These are phyloP conservation scores for Megalops atlanticus DNA, from an alignment of 2,113 vertebrate genomes.

Conservation along the genomic window DNA sequence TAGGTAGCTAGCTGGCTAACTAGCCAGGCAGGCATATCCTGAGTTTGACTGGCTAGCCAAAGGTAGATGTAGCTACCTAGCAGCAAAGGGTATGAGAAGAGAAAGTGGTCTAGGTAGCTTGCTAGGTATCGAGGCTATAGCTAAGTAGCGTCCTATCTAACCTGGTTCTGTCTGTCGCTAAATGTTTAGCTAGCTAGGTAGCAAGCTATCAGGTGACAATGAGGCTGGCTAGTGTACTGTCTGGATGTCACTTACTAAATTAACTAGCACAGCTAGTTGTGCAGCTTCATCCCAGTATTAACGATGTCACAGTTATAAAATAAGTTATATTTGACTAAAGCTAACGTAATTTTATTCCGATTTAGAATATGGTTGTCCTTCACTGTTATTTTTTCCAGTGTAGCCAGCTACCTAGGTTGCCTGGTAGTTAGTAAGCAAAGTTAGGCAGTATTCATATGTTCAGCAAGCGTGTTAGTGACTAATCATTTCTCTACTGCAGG, in stretches of 20 bases:
- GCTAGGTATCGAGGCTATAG: too few species aligned
- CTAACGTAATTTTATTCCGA: neutral
- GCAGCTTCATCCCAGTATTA: neutral
- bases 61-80: neutral
- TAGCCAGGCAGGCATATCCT: neutral
- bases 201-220: too few species aligned
- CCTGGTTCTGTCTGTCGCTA: too few species aligned
- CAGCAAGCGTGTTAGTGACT: neutral
- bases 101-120: too few species aligned
- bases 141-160: too few species aligned
- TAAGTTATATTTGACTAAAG: too few species aligned
- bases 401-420: neutral
- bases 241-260: too few species aligned
- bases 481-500: constrained; percentile 69
- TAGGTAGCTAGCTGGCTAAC: neutral
- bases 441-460: too few species aligned
- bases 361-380: neutral
- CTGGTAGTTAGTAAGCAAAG: too few species aligned
- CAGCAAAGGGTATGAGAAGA: neutral
- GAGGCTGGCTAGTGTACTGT: too few species aligned
- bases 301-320: neutral
- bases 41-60: too few species aligned
- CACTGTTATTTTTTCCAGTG: neutral
- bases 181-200: too few species aligned
- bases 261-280: neutral